phyloP scores from a whole-genome alignment of 2,888 invertebrate species.

The Ormyrus rosae region DNA sequence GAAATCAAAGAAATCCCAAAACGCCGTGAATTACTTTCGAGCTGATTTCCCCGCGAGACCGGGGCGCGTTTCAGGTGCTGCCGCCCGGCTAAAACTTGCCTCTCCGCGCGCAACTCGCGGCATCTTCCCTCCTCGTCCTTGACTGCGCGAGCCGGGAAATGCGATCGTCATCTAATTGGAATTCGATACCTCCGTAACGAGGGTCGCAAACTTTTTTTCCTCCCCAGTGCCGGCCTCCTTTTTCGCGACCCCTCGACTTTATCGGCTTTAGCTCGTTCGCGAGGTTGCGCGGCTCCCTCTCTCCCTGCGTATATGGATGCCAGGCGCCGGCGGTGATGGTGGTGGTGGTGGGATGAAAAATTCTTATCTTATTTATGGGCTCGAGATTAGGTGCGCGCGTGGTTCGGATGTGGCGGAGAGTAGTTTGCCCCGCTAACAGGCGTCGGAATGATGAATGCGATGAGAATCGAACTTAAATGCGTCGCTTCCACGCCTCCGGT shows the following conservation, averaged over 20 bases:
- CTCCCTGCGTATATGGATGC: conserved; percentile 25
- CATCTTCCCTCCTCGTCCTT: conserved; percentile 43
- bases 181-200: conserved; percentile 73
- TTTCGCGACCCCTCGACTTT: not conserved
- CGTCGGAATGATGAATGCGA: conserved; percentile 66
- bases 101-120: conserved; percentile 13
- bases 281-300: conserved; percentile 40
- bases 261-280: not conserved
- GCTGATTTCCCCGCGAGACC: conserved; percentile 69
- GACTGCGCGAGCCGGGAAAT: conserved; percentile 63
- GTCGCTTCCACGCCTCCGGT: conserved; percentile 53
- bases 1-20: conserved; percentile 65
- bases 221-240: conserved; percentile 51
- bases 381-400: conserved; percentile 65
- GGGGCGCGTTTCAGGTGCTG: conserved; percentile 60
- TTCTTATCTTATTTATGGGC: conserved; percentile 74
- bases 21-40: conserved; percentile 70
- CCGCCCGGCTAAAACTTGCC: too few relatives aligned
- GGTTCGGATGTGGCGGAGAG: conserved; percentile 51
- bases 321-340: not conserved
- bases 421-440: conserved; percentile 60
- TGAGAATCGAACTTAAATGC: conserved; percentile 61
- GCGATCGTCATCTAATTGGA: conserved; percentile 75
- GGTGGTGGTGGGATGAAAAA: conserved; percentile 68
- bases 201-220: conserved; percentile 70